Evolutionary conservation across 2,797 vertebrate genomes (phyloP).

Genomic region (Notolepis coatsorum): DNA sequence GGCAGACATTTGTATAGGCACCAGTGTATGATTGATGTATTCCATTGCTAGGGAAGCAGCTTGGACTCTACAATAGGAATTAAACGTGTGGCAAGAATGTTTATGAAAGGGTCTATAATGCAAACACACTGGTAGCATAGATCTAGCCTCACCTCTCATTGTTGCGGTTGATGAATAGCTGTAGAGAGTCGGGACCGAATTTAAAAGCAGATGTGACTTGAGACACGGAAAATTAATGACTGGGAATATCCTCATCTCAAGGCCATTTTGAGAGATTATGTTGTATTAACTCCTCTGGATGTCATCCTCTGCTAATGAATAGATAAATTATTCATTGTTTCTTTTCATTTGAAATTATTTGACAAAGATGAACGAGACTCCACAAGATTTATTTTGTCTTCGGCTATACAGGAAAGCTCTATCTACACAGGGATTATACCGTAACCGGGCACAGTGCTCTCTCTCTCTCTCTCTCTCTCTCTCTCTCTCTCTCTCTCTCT

Average conservation of each 20-base stretch:
- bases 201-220: neutral
- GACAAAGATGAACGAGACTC: conserved; percentile 35
- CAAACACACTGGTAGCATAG: too few species aligned
- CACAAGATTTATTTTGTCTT: conserved; percentile 13
- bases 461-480: too few species aligned
- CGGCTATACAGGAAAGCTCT: neutral
- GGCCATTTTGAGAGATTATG: conserved; percentile 53
- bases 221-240: conserved; percentile 37
- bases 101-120: too few species aligned
- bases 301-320: conserved; percentile 57
- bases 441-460: too few species aligned
- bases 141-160: too few species aligned
- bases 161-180: conserved; percentile 1
- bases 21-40: too few species aligned
- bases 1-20: too few species aligned
- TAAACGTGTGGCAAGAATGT: too few species aligned
- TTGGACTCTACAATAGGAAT: too few species aligned
- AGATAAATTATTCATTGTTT: conserved; percentile 62
- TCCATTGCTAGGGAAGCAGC: too few species aligned
- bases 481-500: too few species aligned
- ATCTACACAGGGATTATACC: neutral
- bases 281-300: conserved; percentile 55
- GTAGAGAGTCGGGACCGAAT: neutral
- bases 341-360: conserved; percentile 32
- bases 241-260: conserved; percentile 32